Base-by-base conservation (phyloP, 2,888 invertebrate species). In the Caenorhabditis imperialis region DNA sequence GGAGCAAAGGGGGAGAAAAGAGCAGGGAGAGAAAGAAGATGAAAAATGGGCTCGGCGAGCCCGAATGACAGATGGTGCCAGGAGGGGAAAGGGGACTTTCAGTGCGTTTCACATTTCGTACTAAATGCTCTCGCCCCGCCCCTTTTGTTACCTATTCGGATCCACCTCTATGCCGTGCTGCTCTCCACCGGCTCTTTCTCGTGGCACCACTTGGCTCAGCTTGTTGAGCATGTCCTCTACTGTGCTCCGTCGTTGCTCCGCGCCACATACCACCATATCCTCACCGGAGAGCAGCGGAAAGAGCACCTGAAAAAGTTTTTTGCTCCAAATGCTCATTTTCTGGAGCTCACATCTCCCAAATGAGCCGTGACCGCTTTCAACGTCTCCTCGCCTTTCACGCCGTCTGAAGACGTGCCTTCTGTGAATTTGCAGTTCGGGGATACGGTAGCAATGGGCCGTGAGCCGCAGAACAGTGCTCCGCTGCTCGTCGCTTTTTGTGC, bases 201-300 rank as follows among this genome's bases (percentile, higher is more conserved):
- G 37, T 4, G 69, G 75, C 2, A 55, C 10, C 18, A 75, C 48
- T 37, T 25, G n/a, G 10, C 35, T 20, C 27, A 81, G 16, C 51
- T 81, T 79, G n/a, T 53, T 50, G 1, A 85, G 65, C 57, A 86
- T 63, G 38, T 85, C 83, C n/a, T 77, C 63, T 14, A 83, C 84
- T 7, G 84, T 83, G 25, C 48, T 62, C 35, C 74, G 65, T 27
- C 86, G 25, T 48, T 85, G 81, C 33, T 77, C 75, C 2, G 78
- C 71, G 7, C 84, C 86, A 40, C 83, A 69, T 37, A 86, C 73
- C 4, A 81, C 73, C 55, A 86, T 63, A 40, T 77, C 74, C 16
- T 86, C 83, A 6, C 85, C 85, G 18, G 74, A 61, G 18, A 86
- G 55, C 22, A 86, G 47, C 5, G 81, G 80, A 55, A 58, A 84